Evolutionary conservation across 2,113 vertebrate species (phyloP), one percentile per base, ranked within the genome.

Genomic region (Triplophysa siluroides): DNA sequence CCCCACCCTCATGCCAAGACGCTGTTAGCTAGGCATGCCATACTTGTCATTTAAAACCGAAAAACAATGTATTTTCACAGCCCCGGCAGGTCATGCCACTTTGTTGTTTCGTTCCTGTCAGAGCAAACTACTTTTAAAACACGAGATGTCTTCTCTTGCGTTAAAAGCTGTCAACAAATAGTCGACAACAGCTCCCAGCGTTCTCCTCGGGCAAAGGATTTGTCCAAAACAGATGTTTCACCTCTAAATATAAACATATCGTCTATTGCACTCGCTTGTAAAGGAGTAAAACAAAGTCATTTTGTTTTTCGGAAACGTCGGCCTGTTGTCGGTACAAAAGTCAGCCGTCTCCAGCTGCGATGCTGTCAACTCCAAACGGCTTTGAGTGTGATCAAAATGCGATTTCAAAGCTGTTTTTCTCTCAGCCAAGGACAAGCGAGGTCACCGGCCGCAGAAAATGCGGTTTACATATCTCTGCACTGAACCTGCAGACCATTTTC

Each of bases 191-290:
- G 56, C 58, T 78, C 66, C 69, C 61, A 63, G 72, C 63, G 29
- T 76, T 47, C 56, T 70, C 16, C 67, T 43, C 33, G 33, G 54
- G 81, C 81, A 75, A 68, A 78, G 67, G 72, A 63, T 76, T 64
- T 69, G 80, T 64, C 83, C 83, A 66, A 80, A 78, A 86, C 63
- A 81, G 70, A 81, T 76, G 62, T 79, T 81, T 83, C 69, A 71
- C 66, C 76, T 74, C 45, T 58, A 73, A 82, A 65, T 77, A 66
- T 61, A 81, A 62, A 63, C 33, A 16, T 3, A 62, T 60, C 47
- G 23, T 24, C 58, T 65, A 38, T 29, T 83, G 64, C 8, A 58
- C 73, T 50, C 47, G 75, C 38, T 29, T 54, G 47, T 38, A 38
- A 61, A 21, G 21, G 64, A 78, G 62, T 41, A 78, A 63, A 60